Evolutionary conservation across 2,888 invertebrate genomes (phyloP).

Genomic region (Timandra comae): DNA sequence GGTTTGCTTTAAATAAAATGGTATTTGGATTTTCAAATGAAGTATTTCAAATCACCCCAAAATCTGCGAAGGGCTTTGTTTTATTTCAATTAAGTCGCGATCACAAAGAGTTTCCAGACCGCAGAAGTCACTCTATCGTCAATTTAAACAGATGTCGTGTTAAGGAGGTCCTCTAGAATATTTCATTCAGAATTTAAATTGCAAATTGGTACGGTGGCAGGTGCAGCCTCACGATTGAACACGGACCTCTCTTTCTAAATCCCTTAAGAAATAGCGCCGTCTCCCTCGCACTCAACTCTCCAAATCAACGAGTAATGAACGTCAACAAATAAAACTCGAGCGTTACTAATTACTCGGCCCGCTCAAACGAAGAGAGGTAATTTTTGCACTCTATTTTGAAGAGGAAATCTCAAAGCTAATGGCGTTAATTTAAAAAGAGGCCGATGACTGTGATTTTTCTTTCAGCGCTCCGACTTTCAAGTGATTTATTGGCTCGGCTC

Average conservation of each 20-base stretch:
- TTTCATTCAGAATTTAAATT: conserved; percentile 74
- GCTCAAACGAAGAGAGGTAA: conserved; percentile 70
- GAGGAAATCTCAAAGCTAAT: conserved; percentile 72
- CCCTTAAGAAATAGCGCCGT: conserved; percentile 33
- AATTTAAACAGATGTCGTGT: conserved; percentile 78
- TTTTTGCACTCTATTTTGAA: conserved; percentile 72
- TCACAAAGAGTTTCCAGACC: conserved; percentile 63
- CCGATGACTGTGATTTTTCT: conserved; percentile 73
- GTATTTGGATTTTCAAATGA: conserved; percentile 9
- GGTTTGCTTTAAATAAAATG: conserved; percentile 28
- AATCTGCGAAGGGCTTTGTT: conserved; percentile 60
- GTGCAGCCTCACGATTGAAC: conserved; percentile 64
- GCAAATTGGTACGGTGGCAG: conserved; percentile 74
- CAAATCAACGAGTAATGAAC: conserved; percentile 73
- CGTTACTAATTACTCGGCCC: conserved; percentile 74
- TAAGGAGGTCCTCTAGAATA: conserved; percentile 75
- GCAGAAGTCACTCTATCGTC: conserved; percentile 69
- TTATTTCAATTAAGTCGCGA: conserved; percentile 72
- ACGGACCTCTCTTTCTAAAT: conserved; percentile 47
- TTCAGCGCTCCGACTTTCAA: conserved; percentile 45
- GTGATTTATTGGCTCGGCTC: conserved; percentile 61
- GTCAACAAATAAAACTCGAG: conserved; percentile 76
- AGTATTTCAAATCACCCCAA: conserved; percentile 35
- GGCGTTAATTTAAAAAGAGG: conserved; percentile 75
- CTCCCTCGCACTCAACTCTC: conserved; percentile 43